Percentiles rank a stretch among this genome's conserved stretches.
Evolutionary conservation across 2,888 invertebrate genomes (phyloP).

Genomic region (Drosophila dives): DNA sequence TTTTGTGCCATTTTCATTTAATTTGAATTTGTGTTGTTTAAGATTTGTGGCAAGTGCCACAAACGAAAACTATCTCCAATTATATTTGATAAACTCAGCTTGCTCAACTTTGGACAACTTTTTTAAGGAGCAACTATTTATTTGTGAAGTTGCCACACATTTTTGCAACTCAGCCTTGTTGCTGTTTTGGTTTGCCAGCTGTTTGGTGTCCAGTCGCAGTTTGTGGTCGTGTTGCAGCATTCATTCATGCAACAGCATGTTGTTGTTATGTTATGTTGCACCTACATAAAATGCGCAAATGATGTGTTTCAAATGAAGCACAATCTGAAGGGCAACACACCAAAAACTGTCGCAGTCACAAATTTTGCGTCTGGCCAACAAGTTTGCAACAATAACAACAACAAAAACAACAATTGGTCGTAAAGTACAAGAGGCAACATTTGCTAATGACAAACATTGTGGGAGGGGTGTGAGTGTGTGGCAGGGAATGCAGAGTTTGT

Average conservation of each 20-base stretch:
- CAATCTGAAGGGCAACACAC: slow-evolving; percentile 15
- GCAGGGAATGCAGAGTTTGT: slow-evolving; percentile 13
- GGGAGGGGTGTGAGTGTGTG: background rate
- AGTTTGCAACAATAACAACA: slow-evolving; percentile 44
- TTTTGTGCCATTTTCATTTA: slow-evolving; percentile 5
- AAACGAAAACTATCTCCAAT: background rate
- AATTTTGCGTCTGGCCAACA: slow-evolving; percentile 68
- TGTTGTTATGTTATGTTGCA: slow-evolving; percentile 58
- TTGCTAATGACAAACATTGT: slow-evolving; percentile 80
- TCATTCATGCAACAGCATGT: slow-evolving; percentile 61
- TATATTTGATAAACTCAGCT: background rate
- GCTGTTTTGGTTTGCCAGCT: slow-evolving; percentile 10
- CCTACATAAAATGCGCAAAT: slow-evolving; percentile 76
- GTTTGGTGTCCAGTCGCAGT: slow-evolving; percentile 43
- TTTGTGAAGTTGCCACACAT: background rate
- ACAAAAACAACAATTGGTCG: slow-evolving; percentile 56
- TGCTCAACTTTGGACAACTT: background rate
- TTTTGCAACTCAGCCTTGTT: slow-evolving; percentile 7
- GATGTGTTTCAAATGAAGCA: slow-evolving; percentile 70
- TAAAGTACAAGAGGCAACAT: slow-evolving; percentile 80
- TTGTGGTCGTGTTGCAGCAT: slow-evolving; percentile 61
- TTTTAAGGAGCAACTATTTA: background rate
- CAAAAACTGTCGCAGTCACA: slow-evolving; percentile 78
- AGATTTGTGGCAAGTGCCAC: background rate
- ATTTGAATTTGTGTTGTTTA: background rate